A percentile compares a stretch with the other conserved stretches of the same genome.
These are phyloP conservation scores for Lissonota sp. DNA, from an alignment of 2,888 invertebrate genomes.

Conservation along the genomic window DNA sequence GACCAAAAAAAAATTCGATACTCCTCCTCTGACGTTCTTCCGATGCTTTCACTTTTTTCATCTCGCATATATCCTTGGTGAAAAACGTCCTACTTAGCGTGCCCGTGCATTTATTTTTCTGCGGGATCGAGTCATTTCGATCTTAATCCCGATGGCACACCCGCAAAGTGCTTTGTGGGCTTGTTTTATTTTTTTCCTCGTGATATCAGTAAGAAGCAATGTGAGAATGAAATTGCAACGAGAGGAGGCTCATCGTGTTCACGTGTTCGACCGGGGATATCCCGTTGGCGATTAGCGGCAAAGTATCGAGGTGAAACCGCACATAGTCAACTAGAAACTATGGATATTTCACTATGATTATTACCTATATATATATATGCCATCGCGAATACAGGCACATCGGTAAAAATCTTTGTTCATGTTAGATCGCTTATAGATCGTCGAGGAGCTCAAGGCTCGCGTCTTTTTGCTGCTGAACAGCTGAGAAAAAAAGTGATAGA, in stretches of 20 bases:
- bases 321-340: slow-evolving; percentile 14
- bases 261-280: slow-evolving; percentile 14
- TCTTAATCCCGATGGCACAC: slow-evolving; percentile 20
- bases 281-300: slow-evolving; percentile 50
- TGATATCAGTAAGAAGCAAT: neutral
- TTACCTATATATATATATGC: neutral
- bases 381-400: neutral
- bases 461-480: slow-evolving; percentile 20
- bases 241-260: slow-evolving; percentile 9
- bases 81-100: no score
- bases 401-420: slow-evolving; percentile 6
- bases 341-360: neutral
- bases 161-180: slow-evolving; percentile 20
- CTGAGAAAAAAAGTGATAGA: slow-evolving; percentile 40
- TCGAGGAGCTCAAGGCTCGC: neutral
- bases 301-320: slow-evolving; percentile 54
- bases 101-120: no score
- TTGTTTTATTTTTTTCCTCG: neutral
- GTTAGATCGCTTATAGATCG: slow-evolving; percentile 34
- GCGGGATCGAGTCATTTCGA: slow-evolving; percentile 24
- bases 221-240: slow-evolving; percentile 50
- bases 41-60: no score
- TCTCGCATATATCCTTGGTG: no score
- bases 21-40: no score
- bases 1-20: no score